phyloP scores from a whole-genome alignment of 2,113 vertebrate genomes.

The Salvelinus fontinalis region DNA sequence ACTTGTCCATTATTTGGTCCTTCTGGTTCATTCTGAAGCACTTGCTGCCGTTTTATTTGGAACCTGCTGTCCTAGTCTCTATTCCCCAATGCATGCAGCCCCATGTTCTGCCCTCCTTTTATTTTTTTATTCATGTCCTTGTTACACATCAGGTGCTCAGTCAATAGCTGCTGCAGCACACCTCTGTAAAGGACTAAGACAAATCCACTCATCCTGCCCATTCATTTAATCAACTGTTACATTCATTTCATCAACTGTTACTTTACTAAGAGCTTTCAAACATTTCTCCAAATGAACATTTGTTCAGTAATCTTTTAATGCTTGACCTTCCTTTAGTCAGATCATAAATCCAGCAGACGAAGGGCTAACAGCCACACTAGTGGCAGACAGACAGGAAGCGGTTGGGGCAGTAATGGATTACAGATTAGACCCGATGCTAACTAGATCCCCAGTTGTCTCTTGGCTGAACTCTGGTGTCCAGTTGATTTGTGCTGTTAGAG shows the following conservation, averaged over 20 bases:
- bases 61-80: slow-evolving; percentile 26
- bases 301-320: slow-evolving; percentile 12
- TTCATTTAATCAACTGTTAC: slow-evolving; percentile 15
- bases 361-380: not conserved
- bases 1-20: slow-evolving; percentile 1
- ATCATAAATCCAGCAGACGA: not conserved
- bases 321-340: slow-evolving; percentile 1
- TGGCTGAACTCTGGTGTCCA: slow-evolving; percentile 16
- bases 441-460: not conserved
- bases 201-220: not conserved
- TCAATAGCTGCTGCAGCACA: not conserved
- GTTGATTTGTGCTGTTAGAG: slow-evolving; percentile 16
- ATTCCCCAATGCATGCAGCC: slow-evolving; percentile 62
- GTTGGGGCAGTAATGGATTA: not conserved
- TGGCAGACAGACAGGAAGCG: not conserved
- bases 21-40: slow-evolving; percentile 52
- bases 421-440: not conserved
- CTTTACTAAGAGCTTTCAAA: not conserved
- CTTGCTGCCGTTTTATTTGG: slow-evolving; percentile 26
- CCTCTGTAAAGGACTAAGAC: too few species aligned
- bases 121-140: slow-evolving; percentile 23
- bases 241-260: slow-evolving; percentile 17
- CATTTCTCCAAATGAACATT: not conserved
- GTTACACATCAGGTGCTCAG: not conserved
- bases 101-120: not conserved